Percentiles rank a stretch among this genome's conserved stretches.
phyloP scores from a whole-genome alignment of 2,113 vertebrate genomes.

The Geococcyx californianus region DNA sequence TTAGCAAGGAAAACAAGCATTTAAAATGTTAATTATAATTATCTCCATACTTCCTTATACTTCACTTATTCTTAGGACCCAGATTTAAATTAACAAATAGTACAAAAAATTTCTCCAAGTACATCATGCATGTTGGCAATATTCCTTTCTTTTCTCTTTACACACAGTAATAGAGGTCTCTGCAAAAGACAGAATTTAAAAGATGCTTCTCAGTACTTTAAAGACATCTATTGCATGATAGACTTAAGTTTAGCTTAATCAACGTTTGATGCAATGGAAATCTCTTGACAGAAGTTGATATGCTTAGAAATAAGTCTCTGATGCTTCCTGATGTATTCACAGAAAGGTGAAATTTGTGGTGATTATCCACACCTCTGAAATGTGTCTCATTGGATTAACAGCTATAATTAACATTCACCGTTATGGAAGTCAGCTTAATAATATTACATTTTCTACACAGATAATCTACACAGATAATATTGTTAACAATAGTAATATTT shows the following conservation, averaged over 20 bases:
- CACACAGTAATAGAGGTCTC: neutral
- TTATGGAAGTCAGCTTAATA: slow-evolving; percentile 23
- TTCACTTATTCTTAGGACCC: neutral
- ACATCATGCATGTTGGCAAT: neutral
- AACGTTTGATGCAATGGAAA: slow-evolving; percentile 55
- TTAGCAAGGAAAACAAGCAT: neutral
- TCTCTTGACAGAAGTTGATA: slow-evolving; percentile 46
- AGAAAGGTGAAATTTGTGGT: slow-evolving; percentile 44
- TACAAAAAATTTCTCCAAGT: neutral
- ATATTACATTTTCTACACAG: neutral
- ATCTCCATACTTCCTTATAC: neutral
- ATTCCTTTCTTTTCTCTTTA: neutral
- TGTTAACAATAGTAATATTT: neutral
- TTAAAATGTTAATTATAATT: neutral
- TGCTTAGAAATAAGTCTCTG: slow-evolving; percentile 37
- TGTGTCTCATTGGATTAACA: slow-evolving; percentile 51
- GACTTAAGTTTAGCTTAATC: slow-evolving; percentile 36
- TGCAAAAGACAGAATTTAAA: slow-evolving; percentile 17
- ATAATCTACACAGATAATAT: neutral
- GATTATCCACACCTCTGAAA: slow-evolving; percentile 53
- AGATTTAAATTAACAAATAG: neutral
- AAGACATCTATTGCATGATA: neutral
- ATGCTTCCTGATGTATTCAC: slow-evolving; percentile 53
- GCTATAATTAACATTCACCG: slow-evolving; percentile 41
- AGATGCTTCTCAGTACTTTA: slow-evolving; percentile 13